Evolutionary conservation across 2,888 invertebrate species (phyloP), one percentile per base, ranked within the genome.

Genomic region (Caenorhabditis sp.): DNA sequence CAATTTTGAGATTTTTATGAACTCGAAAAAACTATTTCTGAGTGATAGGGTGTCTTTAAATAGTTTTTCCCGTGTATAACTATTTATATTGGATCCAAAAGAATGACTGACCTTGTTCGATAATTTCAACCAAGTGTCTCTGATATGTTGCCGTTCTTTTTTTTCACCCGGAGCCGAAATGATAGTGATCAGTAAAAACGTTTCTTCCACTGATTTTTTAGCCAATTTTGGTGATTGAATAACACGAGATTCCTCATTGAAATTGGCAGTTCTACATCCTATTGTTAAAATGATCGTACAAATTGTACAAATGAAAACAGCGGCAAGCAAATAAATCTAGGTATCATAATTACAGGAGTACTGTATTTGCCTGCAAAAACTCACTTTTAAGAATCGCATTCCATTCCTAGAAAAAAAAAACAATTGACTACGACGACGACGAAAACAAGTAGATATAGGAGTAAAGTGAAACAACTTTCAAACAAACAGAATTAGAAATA

Each of bases 101-200:
- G n/a, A n/a, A n/a, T n/a, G n/a, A 36, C 43, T 43, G 2, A 43
- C 43, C 43, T 24, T 26, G 63, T 69, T 72, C 3, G 64, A 53
- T 12, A 77, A 60, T 6, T 60, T 63, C 27, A 71, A 68, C 79
- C 79, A 74, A 17, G 76, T 76, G 26, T 73, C 55, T 23, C 76
- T 63, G 23, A 76, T 66, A 53, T 72, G 63, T 24, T 58, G 51
- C 5, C 75, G 63, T 54, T 65, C 58, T 23, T 62, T 66, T 1
- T 74, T 77, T n/a, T 84, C 79, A 27, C 78, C 78, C 10, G 85
- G 82, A 1, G 78, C 72, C 5, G 82, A 77, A 75, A 86, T 81
- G 14, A 86, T 79, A 12, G 78, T 58, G 1, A 84, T 69, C 37
- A 79, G 66, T 10, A 85, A 76, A 60, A 72, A 84, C 2, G 83